phyloP scores from a whole-genome alignment of 2,797 vertebrate genomes.

The Cephalopachus bancanus region DNA sequence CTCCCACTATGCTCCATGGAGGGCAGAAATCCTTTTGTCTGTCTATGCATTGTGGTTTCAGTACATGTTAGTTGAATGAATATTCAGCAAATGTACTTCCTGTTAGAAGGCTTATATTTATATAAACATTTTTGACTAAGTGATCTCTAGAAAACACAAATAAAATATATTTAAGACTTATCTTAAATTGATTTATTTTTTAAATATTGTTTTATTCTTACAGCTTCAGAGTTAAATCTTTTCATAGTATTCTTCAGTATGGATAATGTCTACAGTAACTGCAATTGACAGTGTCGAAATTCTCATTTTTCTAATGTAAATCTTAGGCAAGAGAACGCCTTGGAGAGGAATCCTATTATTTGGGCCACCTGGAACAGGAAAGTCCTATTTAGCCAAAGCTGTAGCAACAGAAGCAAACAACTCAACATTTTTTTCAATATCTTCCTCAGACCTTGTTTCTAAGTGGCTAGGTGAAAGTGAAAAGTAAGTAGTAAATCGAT shows the following conservation, averaged over 20 bases:
- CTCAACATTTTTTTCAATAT: constrained; percentile 99
- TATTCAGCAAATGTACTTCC: neutral
- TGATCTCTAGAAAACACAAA: neutral
- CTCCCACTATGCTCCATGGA: neutral
- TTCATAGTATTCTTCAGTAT: neutral
- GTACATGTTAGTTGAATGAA: neutral
- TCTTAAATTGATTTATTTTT: neutral
- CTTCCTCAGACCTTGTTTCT: constrained; percentile 98
- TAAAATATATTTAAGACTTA: neutral
- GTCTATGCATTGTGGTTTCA: neutral
- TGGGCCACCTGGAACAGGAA: constrained; percentile 98
- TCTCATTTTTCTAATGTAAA: constrained; percentile 63
- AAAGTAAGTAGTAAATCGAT: constrained; percentile 92
- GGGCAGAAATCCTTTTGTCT: neutral
- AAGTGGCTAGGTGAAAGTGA: constrained; percentile 99
- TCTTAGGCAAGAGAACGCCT: constrained; percentile 97
- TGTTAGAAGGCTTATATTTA: neutral
- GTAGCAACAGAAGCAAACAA: constrained; percentile 99
- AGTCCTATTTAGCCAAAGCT: constrained; percentile 99
- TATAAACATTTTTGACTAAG: neutral
- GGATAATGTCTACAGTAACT: neutral
- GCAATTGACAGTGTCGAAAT: constrained; percentile 19
- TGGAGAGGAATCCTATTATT: constrained; percentile 99
- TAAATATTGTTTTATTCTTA: constrained; percentile 2
- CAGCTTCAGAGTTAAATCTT: neutral